phyloP scores from a whole-genome alignment of 2,113 vertebrate species.

The Manacus vitellinus region DNA sequence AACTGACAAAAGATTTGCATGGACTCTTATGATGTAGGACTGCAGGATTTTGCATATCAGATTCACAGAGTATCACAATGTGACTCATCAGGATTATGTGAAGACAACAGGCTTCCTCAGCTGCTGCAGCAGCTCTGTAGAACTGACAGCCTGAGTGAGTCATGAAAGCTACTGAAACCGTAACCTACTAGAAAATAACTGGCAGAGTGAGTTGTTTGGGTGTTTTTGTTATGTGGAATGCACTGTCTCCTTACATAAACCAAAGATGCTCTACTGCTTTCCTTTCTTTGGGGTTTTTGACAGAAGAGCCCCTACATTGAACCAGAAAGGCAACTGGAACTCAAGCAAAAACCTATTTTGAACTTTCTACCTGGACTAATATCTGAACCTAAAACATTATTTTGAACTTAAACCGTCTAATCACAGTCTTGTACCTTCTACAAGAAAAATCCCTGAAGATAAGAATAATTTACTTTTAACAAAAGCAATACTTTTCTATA shows the following conservation, averaged over 20 bases:
- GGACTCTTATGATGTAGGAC: background rate
- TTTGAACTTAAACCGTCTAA: background rate
- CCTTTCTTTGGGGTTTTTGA: background rate
- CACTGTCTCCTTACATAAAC: background rate
- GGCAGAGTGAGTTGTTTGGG: background rate
- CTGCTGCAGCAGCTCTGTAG: background rate
- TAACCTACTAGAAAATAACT: background rate
- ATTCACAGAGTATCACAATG: background rate
- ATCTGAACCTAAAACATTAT: background rate
- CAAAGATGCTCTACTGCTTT: background rate
- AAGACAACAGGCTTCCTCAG: background rate
- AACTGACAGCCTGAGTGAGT: background rate
- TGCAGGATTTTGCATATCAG: background rate
- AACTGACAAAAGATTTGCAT: background rate
- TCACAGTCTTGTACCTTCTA: background rate
- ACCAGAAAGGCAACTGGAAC: background rate
- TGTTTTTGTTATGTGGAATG: background rate
- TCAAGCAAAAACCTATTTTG: background rate
- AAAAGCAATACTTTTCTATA: background rate
- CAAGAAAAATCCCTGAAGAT: background rate
- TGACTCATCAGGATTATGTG: background rate
- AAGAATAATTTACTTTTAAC: background rate
- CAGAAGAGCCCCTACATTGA: background rate
- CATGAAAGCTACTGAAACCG: background rate
- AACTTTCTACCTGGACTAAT: background rate